A percentile compares a stretch with the other conserved stretches of the same genome.
Conservation (phyloP, 1,140 invertebrate genomes). For the Euglossa dilemma region DNA sequence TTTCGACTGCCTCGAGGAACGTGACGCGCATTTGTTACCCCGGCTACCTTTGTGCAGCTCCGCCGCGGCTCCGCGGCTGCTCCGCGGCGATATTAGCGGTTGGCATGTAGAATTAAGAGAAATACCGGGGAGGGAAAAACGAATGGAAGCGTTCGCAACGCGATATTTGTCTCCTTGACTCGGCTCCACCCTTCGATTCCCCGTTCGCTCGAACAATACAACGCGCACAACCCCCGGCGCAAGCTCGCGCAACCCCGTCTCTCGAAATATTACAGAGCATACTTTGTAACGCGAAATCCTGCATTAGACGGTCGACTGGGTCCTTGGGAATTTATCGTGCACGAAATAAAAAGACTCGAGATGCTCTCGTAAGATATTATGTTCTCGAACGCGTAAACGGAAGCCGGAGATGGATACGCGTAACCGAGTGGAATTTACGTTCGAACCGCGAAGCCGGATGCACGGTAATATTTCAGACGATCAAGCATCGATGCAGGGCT, state of each 20-base stretch:
- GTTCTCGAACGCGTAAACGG: constrained; percentile 21
- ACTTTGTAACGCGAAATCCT: constrained; percentile 10
- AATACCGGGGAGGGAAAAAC: background rate
- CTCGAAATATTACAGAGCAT: constrained; percentile 3
- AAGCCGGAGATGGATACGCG: constrained; percentile 1
- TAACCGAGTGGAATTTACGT: constrained; percentile 38
- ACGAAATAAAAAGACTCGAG: constrained; percentile 24
- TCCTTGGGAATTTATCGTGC: constrained; percentile 38
- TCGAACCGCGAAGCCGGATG: constrained; percentile 1
- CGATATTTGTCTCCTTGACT: background rate
- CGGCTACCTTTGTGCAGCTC: background rate
- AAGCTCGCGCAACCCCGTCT: background rate
- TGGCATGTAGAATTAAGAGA: background rate
- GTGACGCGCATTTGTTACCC: constrained; percentile 1
- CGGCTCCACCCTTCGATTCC: background rate
- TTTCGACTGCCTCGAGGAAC: background rate
- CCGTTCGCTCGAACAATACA: background rate
- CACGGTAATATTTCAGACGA: constrained; percentile 30
- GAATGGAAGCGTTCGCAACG: background rate
- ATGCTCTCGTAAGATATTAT: constrained; percentile 1
- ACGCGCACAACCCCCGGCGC: too few species aligned
- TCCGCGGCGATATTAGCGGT: background rate
- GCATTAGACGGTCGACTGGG: background rate
- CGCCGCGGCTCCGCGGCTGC: background rate
- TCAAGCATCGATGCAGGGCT: background rate